Conservation (phyloP, 2,888 invertebrate genomes). For the Caenorhabditis sp. region DNA sequence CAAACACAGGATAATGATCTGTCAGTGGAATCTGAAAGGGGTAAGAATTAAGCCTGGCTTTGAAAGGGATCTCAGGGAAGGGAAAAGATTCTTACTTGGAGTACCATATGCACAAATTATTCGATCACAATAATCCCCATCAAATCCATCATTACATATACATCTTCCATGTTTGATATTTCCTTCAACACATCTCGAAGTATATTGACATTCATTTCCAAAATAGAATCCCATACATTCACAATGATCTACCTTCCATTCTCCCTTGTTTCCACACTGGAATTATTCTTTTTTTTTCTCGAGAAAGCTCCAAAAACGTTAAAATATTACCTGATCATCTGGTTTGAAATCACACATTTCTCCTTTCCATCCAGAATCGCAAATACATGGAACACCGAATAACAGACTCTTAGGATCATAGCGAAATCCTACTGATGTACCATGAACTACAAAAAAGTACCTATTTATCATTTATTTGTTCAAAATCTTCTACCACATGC, state of each 20-base stretch:
- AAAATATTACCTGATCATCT: conserved; percentile 51
- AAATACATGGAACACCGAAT: conserved; percentile 60
- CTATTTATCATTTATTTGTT: neutral
- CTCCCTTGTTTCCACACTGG: conserved; percentile 64
- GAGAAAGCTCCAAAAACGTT: neutral
- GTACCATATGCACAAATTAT: conserved; percentile 66
- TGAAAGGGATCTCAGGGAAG: too few species aligned
- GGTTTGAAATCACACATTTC: conserved; percentile 62
- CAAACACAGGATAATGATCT: conserved; percentile 56
- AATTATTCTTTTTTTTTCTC: conserved; percentile 7
- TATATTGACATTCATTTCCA: conserved; percentile 67
- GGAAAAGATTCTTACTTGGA: conserved; percentile 41
- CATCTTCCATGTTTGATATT: conserved; percentile 58
- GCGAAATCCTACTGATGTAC: conserved; percentile 58
- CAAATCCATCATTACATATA: conserved; percentile 60
- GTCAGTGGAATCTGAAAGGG: conserved; percentile 50
- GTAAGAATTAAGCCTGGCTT: too few species aligned
- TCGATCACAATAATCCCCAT: conserved; percentile 65
- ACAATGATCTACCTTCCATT: conserved; percentile 60
- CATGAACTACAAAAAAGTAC: conserved; percentile 52
- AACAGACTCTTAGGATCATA: conserved; percentile 61
- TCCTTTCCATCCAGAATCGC: conserved; percentile 60
- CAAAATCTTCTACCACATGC: conserved; percentile 50
- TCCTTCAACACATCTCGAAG: conserved; percentile 61
- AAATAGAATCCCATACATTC: conserved; percentile 64